A percentile compares a stretch with the other conserved stretches of the same genome.
Conservation (phyloP, 2,113 vertebrate species). For the Paralichthys olivaceus region DNA sequence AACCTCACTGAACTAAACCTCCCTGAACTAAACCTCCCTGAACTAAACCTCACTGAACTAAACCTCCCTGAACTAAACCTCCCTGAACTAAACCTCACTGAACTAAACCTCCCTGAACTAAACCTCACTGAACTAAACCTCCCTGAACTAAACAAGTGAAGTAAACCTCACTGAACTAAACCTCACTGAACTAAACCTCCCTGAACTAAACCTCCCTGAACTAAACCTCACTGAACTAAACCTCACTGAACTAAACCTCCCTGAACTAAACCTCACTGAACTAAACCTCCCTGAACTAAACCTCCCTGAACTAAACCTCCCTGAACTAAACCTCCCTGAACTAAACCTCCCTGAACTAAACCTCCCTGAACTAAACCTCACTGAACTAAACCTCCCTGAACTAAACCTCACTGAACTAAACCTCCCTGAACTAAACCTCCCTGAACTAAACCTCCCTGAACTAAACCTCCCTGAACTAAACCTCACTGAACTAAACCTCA, state of each 20-base stretch:
- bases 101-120: not conserved
- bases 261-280: not conserved
- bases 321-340: not conserved
- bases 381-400: not conserved
- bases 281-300: not conserved
- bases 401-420: not conserved
- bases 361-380: not conserved
- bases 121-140: not conserved
- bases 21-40: not conserved
- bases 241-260: not conserved
- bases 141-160: not conserved
- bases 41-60: not conserved
- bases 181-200: not conserved
- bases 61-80: not conserved
- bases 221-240: not conserved
- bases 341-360: not conserved
- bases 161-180: no score
- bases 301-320: not conserved
- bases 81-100: not conserved
- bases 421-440: not conserved
- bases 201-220: not conserved
- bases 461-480: not conserved
- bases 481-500: not conserved
- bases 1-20: not conserved
- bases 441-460: not conserved